Conservation (phyloP, 2,888 invertebrate genomes). For the Caenorhabditis panamensis region DNA sequence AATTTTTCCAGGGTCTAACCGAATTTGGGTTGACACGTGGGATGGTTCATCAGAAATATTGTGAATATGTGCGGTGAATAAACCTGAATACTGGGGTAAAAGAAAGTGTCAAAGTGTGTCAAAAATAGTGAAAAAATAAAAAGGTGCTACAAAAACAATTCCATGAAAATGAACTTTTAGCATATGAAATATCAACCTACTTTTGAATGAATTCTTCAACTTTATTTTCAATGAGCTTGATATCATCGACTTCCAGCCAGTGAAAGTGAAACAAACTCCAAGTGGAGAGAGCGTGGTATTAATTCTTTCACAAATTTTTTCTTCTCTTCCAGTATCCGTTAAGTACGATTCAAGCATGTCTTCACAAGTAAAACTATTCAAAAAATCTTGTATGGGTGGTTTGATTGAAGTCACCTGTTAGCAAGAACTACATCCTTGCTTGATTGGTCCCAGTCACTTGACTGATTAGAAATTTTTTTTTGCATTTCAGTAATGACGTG, state of each 20-base stretch:
- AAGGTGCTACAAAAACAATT: too few relatives aligned
- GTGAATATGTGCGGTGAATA: slow-evolving; percentile 26
- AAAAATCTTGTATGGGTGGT: too few relatives aligned
- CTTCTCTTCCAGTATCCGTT: background rate
- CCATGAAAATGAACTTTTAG: too few relatives aligned
- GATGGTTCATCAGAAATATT: slow-evolving; percentile 6
- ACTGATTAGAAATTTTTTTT: background rate
- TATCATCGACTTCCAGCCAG: slow-evolving; percentile 13
- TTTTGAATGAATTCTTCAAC: slow-evolving; percentile 20
- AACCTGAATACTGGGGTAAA: slow-evolving; percentile 46
- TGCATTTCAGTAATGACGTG: too few relatives aligned
- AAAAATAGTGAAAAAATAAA: too few relatives aligned
- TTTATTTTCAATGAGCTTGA: slow-evolving; percentile 22
- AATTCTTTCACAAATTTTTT: slow-evolving; percentile 24
- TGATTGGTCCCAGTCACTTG: slow-evolving; percentile 9
- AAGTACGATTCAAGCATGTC: slow-evolving; percentile 37
- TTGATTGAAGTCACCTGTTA: slow-evolving; percentile 13
- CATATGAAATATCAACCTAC: slow-evolving; percentile 37
- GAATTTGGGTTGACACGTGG: background rate
- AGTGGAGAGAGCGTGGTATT: slow-evolving; percentile 35
- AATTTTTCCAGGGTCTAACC: slow-evolving; percentile 17
- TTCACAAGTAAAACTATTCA: slow-evolving; percentile 41
- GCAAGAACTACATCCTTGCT: background rate
- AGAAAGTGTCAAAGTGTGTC: background rate
- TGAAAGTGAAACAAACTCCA: slow-evolving; percentile 55